phyloP scores from a whole-genome alignment of 2,888 invertebrate genomes.

The Chydorus sphaericus region DNA sequence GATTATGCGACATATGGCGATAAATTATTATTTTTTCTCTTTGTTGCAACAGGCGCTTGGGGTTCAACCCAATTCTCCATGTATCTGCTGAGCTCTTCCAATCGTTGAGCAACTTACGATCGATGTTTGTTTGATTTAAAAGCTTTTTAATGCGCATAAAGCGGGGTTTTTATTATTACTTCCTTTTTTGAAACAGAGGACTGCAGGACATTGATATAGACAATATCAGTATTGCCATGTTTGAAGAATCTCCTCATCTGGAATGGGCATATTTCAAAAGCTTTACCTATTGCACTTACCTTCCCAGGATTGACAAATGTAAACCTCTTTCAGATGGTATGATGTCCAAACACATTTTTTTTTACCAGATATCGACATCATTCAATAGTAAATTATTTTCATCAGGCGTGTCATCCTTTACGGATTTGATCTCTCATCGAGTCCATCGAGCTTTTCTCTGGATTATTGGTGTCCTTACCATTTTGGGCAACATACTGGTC shows the following conservation, averaged over 20 bases:
- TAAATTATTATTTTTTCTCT: too few species aligned
- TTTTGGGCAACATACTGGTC: constrained; percentile 45
- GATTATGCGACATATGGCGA: too few species aligned
- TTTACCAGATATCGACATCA: constrained; percentile 9
- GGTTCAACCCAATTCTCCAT: constrained; percentile 27
- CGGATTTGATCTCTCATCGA: constrained; percentile 41
- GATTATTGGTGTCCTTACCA: constrained; percentile 43
- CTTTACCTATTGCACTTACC: constrained; percentile 46
- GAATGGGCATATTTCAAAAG: constrained; percentile 43
- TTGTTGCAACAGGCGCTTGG: constrained; percentile 27
- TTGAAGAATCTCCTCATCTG: constrained; percentile 33
- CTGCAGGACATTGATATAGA: constrained; percentile 39
- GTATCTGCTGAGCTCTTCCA: constrained; percentile 24
- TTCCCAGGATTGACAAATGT: constrained; percentile 40
- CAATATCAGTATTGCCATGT: constrained; percentile 35
- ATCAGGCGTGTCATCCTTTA: constrained; percentile 41
- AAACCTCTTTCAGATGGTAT: constrained; percentile 44
- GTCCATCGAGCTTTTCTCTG: constrained; percentile 43
- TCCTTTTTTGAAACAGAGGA: constrained; percentile 28
- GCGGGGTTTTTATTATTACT: background rate
- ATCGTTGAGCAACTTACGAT: constrained; percentile 25
- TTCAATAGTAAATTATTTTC: constrained; percentile 22
- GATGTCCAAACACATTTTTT: too few species aligned
- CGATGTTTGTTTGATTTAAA: constrained; percentile 26
- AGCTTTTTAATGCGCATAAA: background rate